Evolutionary conservation across 2,888 invertebrate species (phyloP), one percentile per base, ranked within the genome.

Genomic region (Dilophus febrilis): DNA sequence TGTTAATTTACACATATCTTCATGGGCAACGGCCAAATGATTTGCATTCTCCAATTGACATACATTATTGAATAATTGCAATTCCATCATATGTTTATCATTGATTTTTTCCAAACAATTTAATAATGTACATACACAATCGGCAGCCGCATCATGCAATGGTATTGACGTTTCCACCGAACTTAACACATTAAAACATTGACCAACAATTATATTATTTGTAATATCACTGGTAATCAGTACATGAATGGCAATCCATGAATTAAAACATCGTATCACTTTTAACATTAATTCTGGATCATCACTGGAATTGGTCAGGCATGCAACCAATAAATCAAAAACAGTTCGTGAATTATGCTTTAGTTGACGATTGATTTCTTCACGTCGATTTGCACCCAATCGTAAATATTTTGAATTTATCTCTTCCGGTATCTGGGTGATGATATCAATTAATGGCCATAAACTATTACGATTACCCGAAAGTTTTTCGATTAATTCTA

Each of bases 371-470:
- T 82, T 73, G 33, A 97, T 74, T 52, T 91, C 84, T 46, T 79
- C 73, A 45, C 95, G 69, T 44, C 97, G 70, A 63, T 95, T 97
- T 47, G 86, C 86, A 30, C 95, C 97, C 44, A 98, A 68, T 52
- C 79, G 74, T 42, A 88, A 65, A 47, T 72, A 76, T 48, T 82
- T 64, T 1, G 83, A 83, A 57, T 82, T 81, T 42, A 92, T 79
- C 73, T 98, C 97, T 66, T 98, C 97, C 5, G 97, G 95, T 52
- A 97, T 66, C 19, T 95, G 85, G 35, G 85, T 91, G 48, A 98
- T 68, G 48, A 97, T 77, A 70, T 94, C 92, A 49, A 97, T 59
- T 43, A 97, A 66, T 19, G 90, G 87, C 70, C 81, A 83, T 47
- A 85, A 67, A 52, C 77, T 77, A 45, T 70, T 71, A 19, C 65